Evolutionary conservation across 2,797 vertebrate genomes (phyloP), one percentile per base, ranked within the genome.

Genomic region (Lemur catta): DNA sequence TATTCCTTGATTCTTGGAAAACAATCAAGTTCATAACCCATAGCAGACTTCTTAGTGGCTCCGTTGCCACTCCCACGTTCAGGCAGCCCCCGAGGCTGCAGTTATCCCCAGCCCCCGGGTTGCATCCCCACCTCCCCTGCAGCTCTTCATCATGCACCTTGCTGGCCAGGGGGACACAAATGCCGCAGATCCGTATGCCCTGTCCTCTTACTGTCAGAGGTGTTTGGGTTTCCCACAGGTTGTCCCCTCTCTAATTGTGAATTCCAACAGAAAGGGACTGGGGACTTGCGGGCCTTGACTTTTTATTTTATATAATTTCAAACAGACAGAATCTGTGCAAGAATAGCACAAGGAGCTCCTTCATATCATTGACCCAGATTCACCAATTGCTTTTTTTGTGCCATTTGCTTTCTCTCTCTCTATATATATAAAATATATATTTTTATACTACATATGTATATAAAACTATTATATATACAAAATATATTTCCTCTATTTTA

Each of bases 281-380:
- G 48, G 10, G 43, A 33, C 80, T 84, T 74, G 46, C 8, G 35
- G 18, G 14, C 12, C 22, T 2, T 84, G 61, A 61, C 43, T 92
- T 95, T 86, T 71, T 71, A 75, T 59, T 84, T 95, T 81, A 85
- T 28, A 30, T 76, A 55, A 95, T 93, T 85, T 93, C 75, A 95
- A 97, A 82, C 26, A 91, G 10, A 52, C 13, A 80, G 55, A 75
- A 85, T 89, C 50, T 78, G 55, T 76, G 38, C 35, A 78, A 81
- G 35, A 96, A 91, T 86, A 86, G 41, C 48, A 61, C 26, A 86
- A 91, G 33, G 14, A 75, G 61, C n/a, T 82, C 33, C 15, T 48
- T 91, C 81, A 59, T 82, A 91, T 67, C 48, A 35, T 55, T 93
- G 80, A 88, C 90, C 55, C 59, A 93, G 28, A 91, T 63, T 72